Conservation (phyloP, 2,888 invertebrate genomes). For the Sminthurinus aureus region DNA sequence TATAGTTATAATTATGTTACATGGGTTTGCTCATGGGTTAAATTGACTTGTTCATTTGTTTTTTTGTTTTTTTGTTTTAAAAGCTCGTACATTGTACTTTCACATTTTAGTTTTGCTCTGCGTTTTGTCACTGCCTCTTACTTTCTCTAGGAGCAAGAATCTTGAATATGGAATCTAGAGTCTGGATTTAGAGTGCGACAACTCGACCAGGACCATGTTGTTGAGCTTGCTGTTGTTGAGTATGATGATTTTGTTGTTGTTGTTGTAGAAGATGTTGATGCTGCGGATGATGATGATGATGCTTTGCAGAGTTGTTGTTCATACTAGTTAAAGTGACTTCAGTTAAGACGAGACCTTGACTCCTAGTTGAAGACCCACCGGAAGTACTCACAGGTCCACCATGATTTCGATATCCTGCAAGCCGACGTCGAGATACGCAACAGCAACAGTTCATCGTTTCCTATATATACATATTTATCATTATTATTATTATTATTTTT, state of each 20-base stretch:
- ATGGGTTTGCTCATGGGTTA: too few species aligned
- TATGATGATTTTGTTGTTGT: not conserved
- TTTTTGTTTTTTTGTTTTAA: not conserved
- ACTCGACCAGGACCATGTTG: slow-evolving; percentile 8
- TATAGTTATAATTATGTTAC: too few species aligned
- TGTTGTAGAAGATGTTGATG: too few species aligned
- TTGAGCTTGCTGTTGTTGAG: not conserved
- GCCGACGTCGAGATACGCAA: too few species aligned
- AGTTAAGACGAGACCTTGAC: slow-evolving; percentile 53
- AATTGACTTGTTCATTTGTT: not conserved
- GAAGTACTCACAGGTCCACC: slow-evolving; percentile 43
- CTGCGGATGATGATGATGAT: too few species aligned
- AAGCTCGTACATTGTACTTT: not conserved
- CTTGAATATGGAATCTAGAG: not conserved
- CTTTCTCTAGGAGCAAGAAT: not conserved
- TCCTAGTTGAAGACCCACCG: slow-evolving; percentile 51
- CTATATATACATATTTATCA: slow-evolving; percentile 40
- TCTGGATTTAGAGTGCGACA: not conserved
- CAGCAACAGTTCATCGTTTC: slow-evolving; percentile 55
- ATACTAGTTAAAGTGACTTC: slow-evolving; percentile 49
- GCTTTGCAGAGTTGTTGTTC: too few species aligned
- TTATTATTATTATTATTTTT: too few species aligned
- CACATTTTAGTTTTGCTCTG: too few species aligned
- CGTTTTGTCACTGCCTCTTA: too few species aligned
- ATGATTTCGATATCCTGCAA: slow-evolving; percentile 19